These are phyloP conservation scores for Bubo scandiacus DNA, from an alignment of 2,113 vertebrate genomes.

Conservation along the genomic window DNA sequence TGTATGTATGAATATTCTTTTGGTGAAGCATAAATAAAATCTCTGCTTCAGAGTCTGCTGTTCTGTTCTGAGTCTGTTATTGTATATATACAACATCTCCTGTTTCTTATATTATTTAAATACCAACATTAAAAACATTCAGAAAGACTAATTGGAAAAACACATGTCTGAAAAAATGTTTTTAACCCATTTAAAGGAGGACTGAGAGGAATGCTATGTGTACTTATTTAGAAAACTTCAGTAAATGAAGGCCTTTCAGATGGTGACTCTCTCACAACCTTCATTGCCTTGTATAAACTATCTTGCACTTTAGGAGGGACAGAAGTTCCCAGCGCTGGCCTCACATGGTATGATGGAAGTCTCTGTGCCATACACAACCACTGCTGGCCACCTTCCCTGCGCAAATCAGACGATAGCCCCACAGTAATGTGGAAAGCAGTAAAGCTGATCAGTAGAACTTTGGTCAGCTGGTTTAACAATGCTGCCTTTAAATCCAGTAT, in stretches of 20 bases:
- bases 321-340: background rate
- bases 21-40: background rate
- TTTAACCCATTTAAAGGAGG: background rate
- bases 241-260: background rate
- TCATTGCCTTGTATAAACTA: background rate
- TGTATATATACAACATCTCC: background rate
- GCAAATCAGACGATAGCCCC: background rate
- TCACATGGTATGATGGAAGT: fast-evolving
- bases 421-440: background rate
- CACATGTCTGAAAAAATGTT: background rate
- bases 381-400: background rate
- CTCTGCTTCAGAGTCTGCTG: background rate
- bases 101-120: constrained; percentile 8
- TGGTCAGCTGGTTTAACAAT: background rate
- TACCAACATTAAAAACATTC: background rate
- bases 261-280: background rate
- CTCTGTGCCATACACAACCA: background rate
- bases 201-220: background rate
- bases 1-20: background rate
- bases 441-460: background rate
- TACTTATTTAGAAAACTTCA: background rate
- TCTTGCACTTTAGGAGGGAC: background rate
- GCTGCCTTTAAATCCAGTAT: background rate
- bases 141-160: constrained; percentile 8
- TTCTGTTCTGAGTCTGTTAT: background rate